Evolutionary conservation across 37 sponge, comb jelly and placozoan genomes (phyloP).

Genomic region (Diacarnus erythraeanus): DNA sequence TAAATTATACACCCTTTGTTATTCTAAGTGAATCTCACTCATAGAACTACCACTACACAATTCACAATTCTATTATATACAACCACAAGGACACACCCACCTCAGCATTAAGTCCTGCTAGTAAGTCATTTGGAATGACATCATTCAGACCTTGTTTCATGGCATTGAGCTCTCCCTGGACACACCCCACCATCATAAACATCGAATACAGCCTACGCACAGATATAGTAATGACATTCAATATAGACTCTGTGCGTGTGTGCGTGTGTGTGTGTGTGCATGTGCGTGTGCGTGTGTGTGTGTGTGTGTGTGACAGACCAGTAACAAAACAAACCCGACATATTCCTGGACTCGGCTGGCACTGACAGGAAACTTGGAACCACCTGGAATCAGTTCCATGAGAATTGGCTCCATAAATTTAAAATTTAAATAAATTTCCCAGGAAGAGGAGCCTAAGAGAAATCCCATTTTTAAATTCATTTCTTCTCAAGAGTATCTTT

Average conservation of each 20-base stretch:
- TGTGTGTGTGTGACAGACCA: not conserved
- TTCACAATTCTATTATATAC: too few relatives aligned
- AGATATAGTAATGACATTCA: not conserved
- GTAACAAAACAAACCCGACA: slow-evolving; percentile 66
- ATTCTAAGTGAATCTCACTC: too few relatives aligned
- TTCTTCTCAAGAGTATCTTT: not conserved
- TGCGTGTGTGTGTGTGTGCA: not conserved
- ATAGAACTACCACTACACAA: too few relatives aligned
- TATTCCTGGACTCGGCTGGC: slow-evolving; percentile 84
- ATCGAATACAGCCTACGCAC: slow-evolving; percentile 70
- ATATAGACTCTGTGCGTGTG: not conserved
- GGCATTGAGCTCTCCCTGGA: slow-evolving; percentile 75
- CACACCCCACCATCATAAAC: slow-evolving; percentile 82
- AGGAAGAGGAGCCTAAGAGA: slow-evolving; percentile 61
- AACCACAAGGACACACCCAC: slow-evolving; percentile 12
- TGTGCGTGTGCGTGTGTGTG: not conserved
- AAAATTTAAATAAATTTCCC: too few relatives aligned
- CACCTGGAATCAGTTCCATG: slow-evolving; percentile 75
- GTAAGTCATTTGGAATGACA: slow-evolving; percentile 77
- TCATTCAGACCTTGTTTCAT: slow-evolving; percentile 81
- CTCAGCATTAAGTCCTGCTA: slow-evolving; percentile 85
- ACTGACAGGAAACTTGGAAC: slow-evolving; percentile 79
- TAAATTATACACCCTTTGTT: too few relatives aligned
- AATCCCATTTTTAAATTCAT: not conserved
- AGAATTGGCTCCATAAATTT: slow-evolving; percentile 42